These are phyloP conservation scores for Polyploca ridens DNA, from an alignment of 2,888 invertebrate species.

Conservation along the genomic window DNA sequence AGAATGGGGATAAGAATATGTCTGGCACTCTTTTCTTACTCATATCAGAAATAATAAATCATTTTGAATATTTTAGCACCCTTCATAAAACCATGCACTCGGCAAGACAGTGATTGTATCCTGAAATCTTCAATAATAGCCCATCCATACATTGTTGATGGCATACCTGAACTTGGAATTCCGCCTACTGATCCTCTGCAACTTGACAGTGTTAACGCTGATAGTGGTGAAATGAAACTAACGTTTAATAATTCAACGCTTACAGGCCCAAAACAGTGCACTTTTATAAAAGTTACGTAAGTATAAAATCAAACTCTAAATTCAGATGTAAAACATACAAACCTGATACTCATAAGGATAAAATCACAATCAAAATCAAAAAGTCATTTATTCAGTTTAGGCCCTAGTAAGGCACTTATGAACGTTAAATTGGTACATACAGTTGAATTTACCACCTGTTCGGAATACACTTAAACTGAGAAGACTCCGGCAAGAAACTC, in stretches of 20 bases:
- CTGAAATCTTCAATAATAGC: conserved; percentile 34
- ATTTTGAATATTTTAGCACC: conserved; percentile 30
- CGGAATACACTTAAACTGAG: no score
- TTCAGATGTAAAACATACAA: no score
- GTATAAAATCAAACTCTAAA: conserved; percentile 22
- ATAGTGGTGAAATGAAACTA: conserved; percentile 37
- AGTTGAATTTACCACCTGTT: no score
- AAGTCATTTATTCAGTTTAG: no score
- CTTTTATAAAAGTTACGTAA: conserved; percentile 43
- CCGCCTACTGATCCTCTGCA: conserved; percentile 38
- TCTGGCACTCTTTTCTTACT: no score
- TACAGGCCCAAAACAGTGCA: conserved; percentile 33
- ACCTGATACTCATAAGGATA: no score
- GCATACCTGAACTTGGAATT: conserved; percentile 37
- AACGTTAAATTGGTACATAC: no score
- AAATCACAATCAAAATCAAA: no score
- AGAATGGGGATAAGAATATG: no score
- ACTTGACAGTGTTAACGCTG: conserved; percentile 32
- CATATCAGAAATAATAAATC: neutral
- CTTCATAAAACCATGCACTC: conserved; percentile 46
- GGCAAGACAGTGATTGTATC: conserved; percentile 39
- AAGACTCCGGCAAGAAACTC: no score
- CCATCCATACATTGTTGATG: conserved; percentile 30
- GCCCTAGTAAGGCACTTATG: no score
- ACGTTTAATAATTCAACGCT: conserved; percentile 36